Percentiles rank a stretch among this genome's conserved stretches.
Evolutionary conservation across 1,140 invertebrate genomes (phyloP).

Genomic region (Drosophila kikkawai): DNA sequence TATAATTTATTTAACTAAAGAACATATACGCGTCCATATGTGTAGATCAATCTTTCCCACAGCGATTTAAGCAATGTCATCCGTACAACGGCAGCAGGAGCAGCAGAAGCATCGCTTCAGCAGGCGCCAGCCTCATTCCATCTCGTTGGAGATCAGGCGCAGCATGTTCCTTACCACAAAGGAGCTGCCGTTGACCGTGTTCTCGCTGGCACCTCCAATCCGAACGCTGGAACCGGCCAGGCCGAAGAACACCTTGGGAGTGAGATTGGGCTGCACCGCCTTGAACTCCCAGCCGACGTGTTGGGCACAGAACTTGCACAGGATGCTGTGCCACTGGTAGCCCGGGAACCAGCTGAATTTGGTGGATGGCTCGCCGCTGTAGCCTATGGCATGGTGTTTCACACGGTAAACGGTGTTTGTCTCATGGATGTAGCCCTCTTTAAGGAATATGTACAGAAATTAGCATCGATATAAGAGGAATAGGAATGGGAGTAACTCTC

Average conservation of each 20-base stretch:
- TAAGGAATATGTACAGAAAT: conserved; percentile 5
- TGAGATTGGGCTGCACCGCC: conserved; percentile 87
- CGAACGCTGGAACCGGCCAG: conserved; percentile 86
- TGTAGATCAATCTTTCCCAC: conserved; percentile 63
- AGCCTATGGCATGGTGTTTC: conserved; percentile 85
- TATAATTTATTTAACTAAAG: conserved; percentile 64
- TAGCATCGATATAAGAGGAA: not conserved
- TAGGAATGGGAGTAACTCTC: conserved; percentile 5
- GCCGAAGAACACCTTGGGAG: conserved; percentile 90
- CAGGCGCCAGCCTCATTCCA: conserved; percentile 71
- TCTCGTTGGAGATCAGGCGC: conserved; percentile 56
- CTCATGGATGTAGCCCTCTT: conserved; percentile 91
- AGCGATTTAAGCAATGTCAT: conserved; percentile 38
- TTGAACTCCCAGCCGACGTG: conserved; percentile 94
- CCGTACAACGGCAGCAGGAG: conserved; percentile 27
- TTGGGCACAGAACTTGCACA: conserved; percentile 88
- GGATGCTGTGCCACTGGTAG: conserved; percentile 92
- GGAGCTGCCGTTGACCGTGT: conserved; percentile 53
- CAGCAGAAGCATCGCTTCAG: conserved; percentile 60
- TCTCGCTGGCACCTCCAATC: conserved; percentile 60
- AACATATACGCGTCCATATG: conserved; percentile 38
- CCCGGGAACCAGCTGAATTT: conserved; percentile 95
- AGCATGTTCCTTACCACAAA: conserved; percentile 69
- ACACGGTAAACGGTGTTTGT: conserved; percentile 91
- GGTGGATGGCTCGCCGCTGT: conserved; percentile 87